Evolutionary conservation across 2,888 invertebrate genomes (phyloP), one percentile per base, ranked within the genome.

Genomic region (Ectropis crepuscularia): DNA sequence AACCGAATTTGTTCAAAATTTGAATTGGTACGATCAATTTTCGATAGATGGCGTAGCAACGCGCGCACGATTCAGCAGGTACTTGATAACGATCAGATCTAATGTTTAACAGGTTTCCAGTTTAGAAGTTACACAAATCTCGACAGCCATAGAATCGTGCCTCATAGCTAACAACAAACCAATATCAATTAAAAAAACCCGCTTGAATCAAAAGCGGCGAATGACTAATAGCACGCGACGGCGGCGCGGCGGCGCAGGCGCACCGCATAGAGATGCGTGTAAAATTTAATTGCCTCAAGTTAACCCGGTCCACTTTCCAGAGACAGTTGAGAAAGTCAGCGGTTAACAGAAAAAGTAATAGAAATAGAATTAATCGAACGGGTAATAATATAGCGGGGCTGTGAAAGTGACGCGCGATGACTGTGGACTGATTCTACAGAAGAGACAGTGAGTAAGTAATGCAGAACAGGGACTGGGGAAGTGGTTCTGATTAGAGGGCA

Each of bases 261-360:
- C 39, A 39, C 42, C 8, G 49, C 57, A 57, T 62, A 71, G 67
- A 70, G 68, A 70, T 63, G 67, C 66, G 65, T 65, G 71, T 69
- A 65, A 65, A 70, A 62, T 61, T 62, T 63, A 64, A 71, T 69
- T 65, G 68, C 65, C 47, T 54, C 61, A 65, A 51, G 61, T 68
- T 70, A 60, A 63, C 58, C 64, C 67, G 69, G 69, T 69, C 58
- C 61, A 70, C 70, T 72, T 70, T 70, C 68, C 65, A 64, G 64
- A 58, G 50, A 65, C 62, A 64, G 61, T 61, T 46, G 57, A 58
- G 59, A 64, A 61, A 65, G 63, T 51, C 36, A 59, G 28, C 38
- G 42, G 55, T 47, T 53, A 50, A 39, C 54, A 51, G 50, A 54
- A 55, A 42, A 45, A 53, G 58, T 59, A 47, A 63, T 61, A 45